A percentile compares a stretch with the other conserved stretches of the same genome.
Conservation (phyloP, 2,113 vertebrate species). For the Gavialis gangeticus region DNA sequence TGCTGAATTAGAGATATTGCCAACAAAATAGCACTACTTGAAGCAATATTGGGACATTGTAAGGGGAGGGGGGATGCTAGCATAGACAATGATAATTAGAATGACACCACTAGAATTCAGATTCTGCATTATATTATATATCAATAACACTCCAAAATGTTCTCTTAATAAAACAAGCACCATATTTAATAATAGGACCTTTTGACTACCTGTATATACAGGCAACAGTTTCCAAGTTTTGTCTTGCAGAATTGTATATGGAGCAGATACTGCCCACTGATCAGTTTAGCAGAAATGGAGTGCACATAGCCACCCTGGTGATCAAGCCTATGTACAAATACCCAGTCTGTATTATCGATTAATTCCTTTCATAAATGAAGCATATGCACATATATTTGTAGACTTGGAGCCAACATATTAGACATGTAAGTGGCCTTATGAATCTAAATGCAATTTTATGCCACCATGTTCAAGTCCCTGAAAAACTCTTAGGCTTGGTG, state of each 20-base stretch:
- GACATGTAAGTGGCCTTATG: no score
- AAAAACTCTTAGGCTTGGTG: no score
- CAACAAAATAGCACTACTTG: background rate
- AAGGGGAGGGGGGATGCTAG: background rate
- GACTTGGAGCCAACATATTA: background rate
- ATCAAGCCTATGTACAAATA: background rate
- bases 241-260: background rate
- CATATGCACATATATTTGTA: background rate
- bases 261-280: rapidly evolving
- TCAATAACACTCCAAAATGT: background rate
- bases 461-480: no score
- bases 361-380: background rate
- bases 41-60: background rate
- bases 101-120: background rate
- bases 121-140: background rate
- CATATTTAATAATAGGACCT: background rate
- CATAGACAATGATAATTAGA: background rate
- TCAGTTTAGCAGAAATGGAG: background rate
- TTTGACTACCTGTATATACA: background rate
- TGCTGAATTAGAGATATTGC: background rate
- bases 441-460: no score
- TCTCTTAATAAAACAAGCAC: background rate
- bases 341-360: background rate
- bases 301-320: background rate
- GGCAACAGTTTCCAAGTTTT: background rate